Evolutionary conservation across 2,113 vertebrate genomes (phyloP), one percentile per base, ranked within the genome.

Genomic region (Toxotes jaculatrix): DNA sequence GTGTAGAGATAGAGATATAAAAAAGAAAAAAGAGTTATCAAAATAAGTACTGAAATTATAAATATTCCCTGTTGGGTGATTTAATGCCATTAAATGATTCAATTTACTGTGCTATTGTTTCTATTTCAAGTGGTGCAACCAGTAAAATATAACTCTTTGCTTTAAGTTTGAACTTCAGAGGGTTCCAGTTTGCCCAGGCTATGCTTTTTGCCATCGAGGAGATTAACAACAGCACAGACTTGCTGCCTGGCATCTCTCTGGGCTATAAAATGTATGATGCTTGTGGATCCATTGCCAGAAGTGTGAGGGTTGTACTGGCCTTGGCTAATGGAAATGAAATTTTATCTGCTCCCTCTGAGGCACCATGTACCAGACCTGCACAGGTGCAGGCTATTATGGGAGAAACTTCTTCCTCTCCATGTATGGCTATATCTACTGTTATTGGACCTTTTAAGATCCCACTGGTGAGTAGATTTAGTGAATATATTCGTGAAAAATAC

Each of bases 201-300:
- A 92, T 94, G 93, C 78, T 94, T 3, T 95, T 94, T 88, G 93
- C 95, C 43, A 91, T 93, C 21, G 91, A 94, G 51, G 93, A 95
- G 79, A 94, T 95, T 38, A 95, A 95, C 64, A 94, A 95, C 75
- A 92, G 89, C 43, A 87, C 92, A n/a, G 60, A 87, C 27, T 51
- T 95, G 32, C 80, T 95, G 56, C 95, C 94, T 38, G 92, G 89
- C 4, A 73, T 95, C 23, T 86, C 87, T 45, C 68, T 95, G 43
- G 94, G 94, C 16, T 95, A 94, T 66, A 91, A 91, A 68, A 87
- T 95, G n/a, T 94, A 94, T 32, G 94, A 95, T 68, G 34, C 79
- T 0, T 95, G 95, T 66, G 82, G 85, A 4, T 93, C 92, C 23
- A 76, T 91, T 69, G 84, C 90, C 27, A 56, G 77, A 47, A 86